These are phyloP conservation scores for Exocentrus adspersus DNA, from an alignment of 2,888 invertebrate genomes.

Conservation along the genomic window DNA sequence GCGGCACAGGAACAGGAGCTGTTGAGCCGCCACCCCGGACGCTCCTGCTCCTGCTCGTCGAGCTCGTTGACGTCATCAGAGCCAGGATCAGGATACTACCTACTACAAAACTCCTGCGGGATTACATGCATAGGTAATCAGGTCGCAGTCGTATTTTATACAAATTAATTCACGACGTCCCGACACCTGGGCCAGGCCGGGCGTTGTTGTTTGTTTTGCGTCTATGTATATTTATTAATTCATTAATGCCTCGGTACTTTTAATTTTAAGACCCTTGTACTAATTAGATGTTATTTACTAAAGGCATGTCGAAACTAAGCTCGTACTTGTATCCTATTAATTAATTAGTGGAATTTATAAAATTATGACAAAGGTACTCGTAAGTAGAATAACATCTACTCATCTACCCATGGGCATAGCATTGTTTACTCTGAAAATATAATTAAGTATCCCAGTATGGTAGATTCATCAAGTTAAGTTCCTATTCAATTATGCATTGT, in stretches of 20 bases:
- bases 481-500: too few relatives aligned
- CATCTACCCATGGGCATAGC: too few relatives aligned
- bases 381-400: too few relatives aligned
- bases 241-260: background rate
- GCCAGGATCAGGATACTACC: too few relatives aligned
- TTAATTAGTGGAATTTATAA: too few relatives aligned
- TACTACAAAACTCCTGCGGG: constrained; percentile 19
- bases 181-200: background rate
- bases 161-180: constrained; percentile 27
- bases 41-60: constrained; percentile 2
- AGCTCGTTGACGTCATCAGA: constrained; percentile 20
- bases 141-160: constrained; percentile 22
- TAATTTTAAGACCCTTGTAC: background rate
- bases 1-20: background rate
- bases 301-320: background rate
- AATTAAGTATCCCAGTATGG: too few relatives aligned
- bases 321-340: too few relatives aligned
- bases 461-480: too few relatives aligned
- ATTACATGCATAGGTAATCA: constrained; percentile 28
- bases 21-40: constrained; percentile 5
- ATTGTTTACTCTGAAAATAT: too few relatives aligned
- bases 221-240: constrained; percentile 9
- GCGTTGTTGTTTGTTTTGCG: background rate
- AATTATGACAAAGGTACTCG: too few relatives aligned
- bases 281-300: background rate